Conservation (phyloP, 64 coral and sea anemone species). For the Stichodactyla helianthus region DNA sequence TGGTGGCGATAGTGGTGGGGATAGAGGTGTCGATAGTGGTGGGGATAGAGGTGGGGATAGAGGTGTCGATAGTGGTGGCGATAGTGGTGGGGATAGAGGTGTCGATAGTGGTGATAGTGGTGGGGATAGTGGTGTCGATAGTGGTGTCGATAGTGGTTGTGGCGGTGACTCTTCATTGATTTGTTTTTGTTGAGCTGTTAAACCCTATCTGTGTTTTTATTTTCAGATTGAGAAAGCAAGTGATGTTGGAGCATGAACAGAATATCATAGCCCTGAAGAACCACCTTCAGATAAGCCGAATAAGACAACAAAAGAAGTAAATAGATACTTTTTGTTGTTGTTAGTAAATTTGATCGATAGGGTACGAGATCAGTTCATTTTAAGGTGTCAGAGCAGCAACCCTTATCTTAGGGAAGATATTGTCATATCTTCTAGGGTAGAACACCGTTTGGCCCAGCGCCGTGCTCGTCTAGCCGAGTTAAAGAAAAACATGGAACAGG, state of each 20-base stretch:
- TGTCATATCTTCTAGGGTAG: constrained; percentile 35
- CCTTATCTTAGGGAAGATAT: neutral
- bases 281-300: constrained; percentile 89
- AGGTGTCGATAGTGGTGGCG: no score
- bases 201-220: neutral
- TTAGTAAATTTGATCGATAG: neutral
- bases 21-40: no score
- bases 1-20: no score
- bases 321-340: neutral
- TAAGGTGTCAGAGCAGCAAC: neutral
- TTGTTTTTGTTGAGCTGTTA: neutral
- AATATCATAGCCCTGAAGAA: constrained; percentile 79
- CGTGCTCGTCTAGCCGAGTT: constrained; percentile 79
- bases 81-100: no score
- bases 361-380: neutral
- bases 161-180: no score
- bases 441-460: constrained; percentile 74
- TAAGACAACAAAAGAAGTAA: constrained; percentile 94
- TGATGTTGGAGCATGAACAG: constrained; percentile 96
- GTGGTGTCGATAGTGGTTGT: no score
- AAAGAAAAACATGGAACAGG: constrained; percentile 58
- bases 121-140: no score
- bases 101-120: no score
- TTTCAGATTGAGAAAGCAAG: constrained; percentile 79
- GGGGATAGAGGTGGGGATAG: no score